These are phyloP conservation scores for Arctopsyche grandis DNA, from an alignment of 1,140 invertebrate genomes.

Conservation along the genomic window DNA sequence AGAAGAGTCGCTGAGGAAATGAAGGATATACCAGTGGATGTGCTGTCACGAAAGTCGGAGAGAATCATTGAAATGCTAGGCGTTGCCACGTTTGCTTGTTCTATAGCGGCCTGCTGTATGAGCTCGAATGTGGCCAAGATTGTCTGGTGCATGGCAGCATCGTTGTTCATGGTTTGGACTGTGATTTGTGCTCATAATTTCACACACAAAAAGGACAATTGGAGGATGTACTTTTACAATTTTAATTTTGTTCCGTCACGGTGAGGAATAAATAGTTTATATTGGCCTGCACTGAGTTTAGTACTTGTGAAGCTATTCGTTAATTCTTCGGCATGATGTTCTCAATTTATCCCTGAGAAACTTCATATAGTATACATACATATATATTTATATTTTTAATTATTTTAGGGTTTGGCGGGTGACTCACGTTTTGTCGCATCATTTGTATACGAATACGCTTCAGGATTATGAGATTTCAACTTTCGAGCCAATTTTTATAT, in stretches of 20 bases:
- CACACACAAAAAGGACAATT: conserved; percentile 82
- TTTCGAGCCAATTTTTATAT: conserved; percentile 70
- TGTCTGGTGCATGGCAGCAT: conserved; percentile 6
- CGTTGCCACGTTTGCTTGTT: conserved; percentile 30
- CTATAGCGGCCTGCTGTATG: conserved; percentile 21
- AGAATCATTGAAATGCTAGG: conserved; percentile 38
- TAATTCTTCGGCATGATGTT: not conserved
- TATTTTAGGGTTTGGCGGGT: conserved; percentile 77
- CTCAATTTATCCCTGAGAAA: not conserved
- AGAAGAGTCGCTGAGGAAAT: conserved; percentile 67
- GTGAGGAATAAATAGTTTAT: conserved; percentile 57
- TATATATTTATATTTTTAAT: too few species aligned
- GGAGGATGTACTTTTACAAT: conserved; percentile 85
- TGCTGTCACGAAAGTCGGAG: conserved; percentile 23
- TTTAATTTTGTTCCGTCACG: conserved; percentile 73
- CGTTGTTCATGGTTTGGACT: conserved; percentile 67
- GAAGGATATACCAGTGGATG: conserved; percentile 57
- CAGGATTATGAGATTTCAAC: conserved; percentile 79
- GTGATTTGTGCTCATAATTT: conserved; percentile 80
- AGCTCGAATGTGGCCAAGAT: conserved; percentile 19
- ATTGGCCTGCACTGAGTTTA: not conserved
- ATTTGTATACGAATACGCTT: conserved; percentile 83
- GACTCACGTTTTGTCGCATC: conserved; percentile 81
- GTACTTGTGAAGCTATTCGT: not conserved
- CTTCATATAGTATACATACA: too few species aligned